phyloP scores from a whole-genome alignment of 2,797 vertebrate genomes.

The Serranus cabrilla region DNA sequence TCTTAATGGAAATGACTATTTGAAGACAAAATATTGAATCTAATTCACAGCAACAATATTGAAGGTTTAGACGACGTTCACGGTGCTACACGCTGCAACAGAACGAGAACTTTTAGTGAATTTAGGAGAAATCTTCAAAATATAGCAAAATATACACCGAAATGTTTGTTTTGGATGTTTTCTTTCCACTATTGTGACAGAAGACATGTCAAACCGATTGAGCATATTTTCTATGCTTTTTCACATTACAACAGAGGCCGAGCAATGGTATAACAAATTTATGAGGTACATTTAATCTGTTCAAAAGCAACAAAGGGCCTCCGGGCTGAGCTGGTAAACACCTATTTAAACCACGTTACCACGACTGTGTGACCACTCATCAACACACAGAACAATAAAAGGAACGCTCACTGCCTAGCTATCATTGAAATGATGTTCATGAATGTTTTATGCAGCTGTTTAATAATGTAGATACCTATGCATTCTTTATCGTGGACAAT shows the following conservation, averaged over 20 bases:
- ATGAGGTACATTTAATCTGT: constrained; percentile 35
- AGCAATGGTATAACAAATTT: constrained; percentile 24
- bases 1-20: too few species aligned
- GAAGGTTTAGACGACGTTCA: too few species aligned
- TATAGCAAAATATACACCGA: too few species aligned
- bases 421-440: constrained; percentile 56
- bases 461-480: constrained; percentile 71
- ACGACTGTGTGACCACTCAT: constrained; percentile 30
- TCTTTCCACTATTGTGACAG: too few species aligned
- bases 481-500: constrained; percentile 66
- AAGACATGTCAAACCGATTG: too few species aligned
- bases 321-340: constrained; percentile 31
- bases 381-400: constrained; percentile 39
- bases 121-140: too few species aligned
- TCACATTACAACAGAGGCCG: background rate
- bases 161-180: too few species aligned
- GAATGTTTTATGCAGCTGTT: constrained; percentile 62
- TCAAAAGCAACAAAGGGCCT: constrained; percentile 14
- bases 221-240: background rate
- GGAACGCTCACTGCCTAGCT: constrained; percentile 18
- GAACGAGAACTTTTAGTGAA: too few species aligned
- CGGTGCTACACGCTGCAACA: too few species aligned
- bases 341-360: constrained; percentile 49
- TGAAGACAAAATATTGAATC: too few species aligned
- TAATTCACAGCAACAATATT: too few species aligned